These are phyloP conservation scores for Daubentonia madagascariensis DNA, from an alignment of 2,113 vertebrate genomes.

Conservation along the genomic window DNA sequence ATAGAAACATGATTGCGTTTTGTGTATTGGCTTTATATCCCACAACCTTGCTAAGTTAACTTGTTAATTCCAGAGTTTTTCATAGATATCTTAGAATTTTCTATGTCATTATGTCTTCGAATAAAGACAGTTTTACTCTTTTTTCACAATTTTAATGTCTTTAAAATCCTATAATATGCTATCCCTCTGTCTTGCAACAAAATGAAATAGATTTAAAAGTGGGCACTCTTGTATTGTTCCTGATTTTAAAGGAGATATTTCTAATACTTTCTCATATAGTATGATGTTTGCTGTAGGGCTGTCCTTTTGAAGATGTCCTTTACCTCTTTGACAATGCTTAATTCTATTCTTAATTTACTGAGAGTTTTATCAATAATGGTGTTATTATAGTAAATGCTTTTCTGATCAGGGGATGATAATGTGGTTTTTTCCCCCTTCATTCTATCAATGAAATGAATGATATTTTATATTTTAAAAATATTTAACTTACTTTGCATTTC, in stretches of 20 bases:
- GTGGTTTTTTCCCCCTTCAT: background rate
- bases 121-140: conserved; percentile 19
- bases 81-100: background rate
- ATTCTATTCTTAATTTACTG: background rate
- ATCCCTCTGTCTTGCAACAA: background rate
- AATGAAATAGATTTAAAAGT: background rate
- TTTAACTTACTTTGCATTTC: background rate
- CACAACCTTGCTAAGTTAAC: background rate
- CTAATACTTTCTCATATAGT: background rate
- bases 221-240: background rate
- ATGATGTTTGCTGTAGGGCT: background rate
- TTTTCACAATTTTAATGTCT: background rate
- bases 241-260: background rate
- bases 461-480: background rate
- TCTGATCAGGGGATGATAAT: background rate
- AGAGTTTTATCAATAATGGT: background rate
- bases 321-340: background rate
- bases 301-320: background rate
- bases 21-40: background rate
- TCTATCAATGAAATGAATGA: background rate
- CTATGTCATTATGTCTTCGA: background rate
- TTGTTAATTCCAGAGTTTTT: background rate
- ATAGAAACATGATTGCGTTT: background rate
- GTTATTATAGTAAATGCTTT: background rate
- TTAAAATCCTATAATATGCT: background rate